Conservation (phyloP, 2,797 vertebrate species). For the Gouania willdenowi region DNA sequence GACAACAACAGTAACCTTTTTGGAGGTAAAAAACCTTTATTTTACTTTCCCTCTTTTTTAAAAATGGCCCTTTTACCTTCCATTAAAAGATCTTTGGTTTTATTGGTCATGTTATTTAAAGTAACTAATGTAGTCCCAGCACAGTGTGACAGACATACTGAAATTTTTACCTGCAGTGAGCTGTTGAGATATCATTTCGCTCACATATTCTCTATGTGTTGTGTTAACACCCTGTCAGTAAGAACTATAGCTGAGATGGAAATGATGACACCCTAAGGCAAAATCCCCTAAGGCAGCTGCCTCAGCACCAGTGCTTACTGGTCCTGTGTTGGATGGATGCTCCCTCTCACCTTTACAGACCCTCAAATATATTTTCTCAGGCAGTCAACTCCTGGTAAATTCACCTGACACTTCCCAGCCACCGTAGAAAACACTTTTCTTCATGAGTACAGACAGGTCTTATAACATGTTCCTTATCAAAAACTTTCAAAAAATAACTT, state of each 20-base stretch:
- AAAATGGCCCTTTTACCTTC: no score
- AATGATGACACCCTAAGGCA: conserved; percentile 50
- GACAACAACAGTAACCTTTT: no score
- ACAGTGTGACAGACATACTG: no score
- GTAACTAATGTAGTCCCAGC: no score
- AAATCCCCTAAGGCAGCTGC: conserved; percentile 38
- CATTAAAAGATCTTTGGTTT: no score
- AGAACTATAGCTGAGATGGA: conserved; percentile 49
- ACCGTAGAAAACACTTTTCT: background rate
- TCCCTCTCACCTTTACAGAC: conserved; percentile 2
- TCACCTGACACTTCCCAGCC: background rate
- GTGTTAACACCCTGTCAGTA: conserved; percentile 50
- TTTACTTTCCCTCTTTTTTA: no score
- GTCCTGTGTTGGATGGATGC: conserved; percentile 12
- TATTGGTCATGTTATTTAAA: no score
- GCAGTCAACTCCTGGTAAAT: background rate
- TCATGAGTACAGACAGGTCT: no score
- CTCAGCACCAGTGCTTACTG: conserved; percentile 20
- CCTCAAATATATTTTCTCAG: background rate
- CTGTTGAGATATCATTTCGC: no score
- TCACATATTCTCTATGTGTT: conserved; percentile 30
- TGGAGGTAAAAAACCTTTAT: no score
- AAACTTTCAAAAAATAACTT: background rate
- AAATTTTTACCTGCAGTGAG: no score
- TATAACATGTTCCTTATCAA: no score